Percentiles rank a stretch among this genome's conserved stretches.
Conservation (phyloP, 2,797 vertebrate species). For the Carapus acus region DNA sequence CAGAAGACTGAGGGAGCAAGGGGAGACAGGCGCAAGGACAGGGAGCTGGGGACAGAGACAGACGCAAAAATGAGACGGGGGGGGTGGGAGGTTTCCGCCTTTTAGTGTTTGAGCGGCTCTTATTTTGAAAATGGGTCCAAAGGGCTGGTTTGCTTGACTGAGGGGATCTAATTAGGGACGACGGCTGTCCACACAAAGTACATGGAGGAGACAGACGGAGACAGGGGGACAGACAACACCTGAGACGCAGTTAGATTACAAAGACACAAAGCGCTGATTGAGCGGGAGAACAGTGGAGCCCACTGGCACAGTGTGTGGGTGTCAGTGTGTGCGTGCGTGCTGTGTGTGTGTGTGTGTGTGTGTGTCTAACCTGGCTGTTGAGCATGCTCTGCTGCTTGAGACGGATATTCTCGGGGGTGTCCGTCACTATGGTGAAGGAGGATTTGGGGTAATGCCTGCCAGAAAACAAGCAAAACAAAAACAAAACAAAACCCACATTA, state of each 20-base stretch:
- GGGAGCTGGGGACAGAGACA: too few species aligned
- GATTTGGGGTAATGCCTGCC: conserved; percentile 96
- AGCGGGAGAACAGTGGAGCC: conserved; percentile 4
- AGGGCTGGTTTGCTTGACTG: conserved; percentile 33
- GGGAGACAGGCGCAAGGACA: too few species aligned
- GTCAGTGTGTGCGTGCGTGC: not conserved
- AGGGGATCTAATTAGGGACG: conserved; percentile 28
- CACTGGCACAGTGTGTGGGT: not conserved
- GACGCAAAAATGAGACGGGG: too few species aligned
- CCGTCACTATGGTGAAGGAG: conserved; percentile 93
- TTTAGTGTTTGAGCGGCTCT: not conserved
- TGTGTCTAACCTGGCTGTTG: conserved; percentile 84
- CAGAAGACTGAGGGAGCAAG: too few species aligned
- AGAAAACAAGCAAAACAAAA: conserved; percentile 14
- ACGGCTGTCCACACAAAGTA: not conserved
- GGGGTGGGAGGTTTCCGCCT: too few species aligned
- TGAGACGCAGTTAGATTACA: conserved; percentile 21
- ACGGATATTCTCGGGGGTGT: conserved; percentile 95
- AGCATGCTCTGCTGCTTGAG: conserved; percentile 95
- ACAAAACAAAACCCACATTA: not conserved
- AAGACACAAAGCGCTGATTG: conserved; percentile 5
- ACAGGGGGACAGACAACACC: not conserved
- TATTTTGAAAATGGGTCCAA: not conserved
- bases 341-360: not conserved
- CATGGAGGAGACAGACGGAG: conserved; percentile 1